Base-by-base conservation (phyloP, 2,797 vertebrate genomes). In the Malacoctenus gilli region DNA sequence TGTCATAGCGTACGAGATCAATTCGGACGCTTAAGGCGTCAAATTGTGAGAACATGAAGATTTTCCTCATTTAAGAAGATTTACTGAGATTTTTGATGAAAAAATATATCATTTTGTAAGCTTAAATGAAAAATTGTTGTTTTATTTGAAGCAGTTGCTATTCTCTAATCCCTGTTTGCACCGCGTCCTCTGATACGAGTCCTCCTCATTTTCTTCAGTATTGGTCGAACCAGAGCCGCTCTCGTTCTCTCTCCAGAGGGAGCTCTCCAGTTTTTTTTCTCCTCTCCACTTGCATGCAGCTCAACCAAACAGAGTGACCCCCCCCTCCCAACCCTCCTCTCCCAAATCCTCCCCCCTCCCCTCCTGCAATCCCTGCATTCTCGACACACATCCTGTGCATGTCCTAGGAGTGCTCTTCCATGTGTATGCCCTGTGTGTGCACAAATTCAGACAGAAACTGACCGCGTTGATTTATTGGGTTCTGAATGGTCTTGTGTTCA, bases 331-430 rank as follows among this genome's bases (percentile, higher is more conserved):
- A n/a, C n/a, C n/a, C n/a, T n/a, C n/a, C n/a, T n/a, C n/a, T n/a
- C n/a, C n/a, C n/a, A n/a, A n/a, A n/a, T n/a, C n/a, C n/a, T n/a
- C n/a, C n/a, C n/a, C n/a, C n/a, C n/a, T n/a, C 23, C 25, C 25
- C 25, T 9, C 69, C 48, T 83, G 92, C 91, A 90, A 75, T 82
- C 70, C 80, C 90, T 94, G 89, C 96, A 95, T 95, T 94, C 84
- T 91, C 89, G 90, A 91, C 94, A 93, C 92, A 90, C 86, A 78
- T 91, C 93, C 90, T 89, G 83, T 98, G 96, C 96, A 96, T 93
- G 85, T 89, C 87, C 89, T 32, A 73, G 92, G 92, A 84, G 84
- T 80, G 71, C 80, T 81, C 86, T 91, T n/a, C 72, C 69, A 18
- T 88, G 87, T 88, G 79, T 85, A 80, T 91, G 89, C 87, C 87